Base-by-base conservation (phyloP, 2,113 vertebrate genomes). In the Trematomus loennbergii region DNA sequence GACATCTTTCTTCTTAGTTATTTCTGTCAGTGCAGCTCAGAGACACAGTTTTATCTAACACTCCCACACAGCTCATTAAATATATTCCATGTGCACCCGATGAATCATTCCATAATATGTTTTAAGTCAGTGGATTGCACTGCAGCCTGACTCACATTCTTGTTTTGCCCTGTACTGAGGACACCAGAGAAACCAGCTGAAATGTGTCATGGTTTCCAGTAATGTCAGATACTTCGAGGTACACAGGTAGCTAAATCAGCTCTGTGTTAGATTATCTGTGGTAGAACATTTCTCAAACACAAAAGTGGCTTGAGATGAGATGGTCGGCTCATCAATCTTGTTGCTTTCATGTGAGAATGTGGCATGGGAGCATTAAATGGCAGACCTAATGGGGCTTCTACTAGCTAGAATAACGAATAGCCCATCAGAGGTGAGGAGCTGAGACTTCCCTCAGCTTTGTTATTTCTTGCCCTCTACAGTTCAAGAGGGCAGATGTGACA, bases 371-470 rank as follows among this genome's bases (percentile, higher is more conserved):
- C 85, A 78, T 79, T 92, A 91, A 94, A 91, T 86, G 80, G 84
- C 76, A 89, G 87, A 93, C 84, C 83, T 92, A 94, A 94, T 92
- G 83, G 84, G 87, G 86, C 88, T 91, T 90, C 90, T 84, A 88
- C 85, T 85, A 80, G 88, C 86, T 83, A 71, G 91, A 93, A 94
- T 93, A 93, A 93, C 92, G 93, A 93, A 93, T 92, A 90, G 81
- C 79, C 88, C 84, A 86, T 92, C 90, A 84, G 89, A 89, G 86
- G 86, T 86, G 89, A 79, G 85, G 89, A 92, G 86, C 86, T 69
- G 82, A 88, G 84, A 83, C 85, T 86, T 87, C 71, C 70, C 85
- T 85, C 83, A 64, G 89, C 87, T 89, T 84, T 91, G 83, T 92
- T 91, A 91, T 90, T 89, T 81, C 74, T 82, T 82, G 79, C 78